Base-by-base conservation (phyloP, 2,797 vertebrate genomes). In the Acanthornis magna region DNA sequence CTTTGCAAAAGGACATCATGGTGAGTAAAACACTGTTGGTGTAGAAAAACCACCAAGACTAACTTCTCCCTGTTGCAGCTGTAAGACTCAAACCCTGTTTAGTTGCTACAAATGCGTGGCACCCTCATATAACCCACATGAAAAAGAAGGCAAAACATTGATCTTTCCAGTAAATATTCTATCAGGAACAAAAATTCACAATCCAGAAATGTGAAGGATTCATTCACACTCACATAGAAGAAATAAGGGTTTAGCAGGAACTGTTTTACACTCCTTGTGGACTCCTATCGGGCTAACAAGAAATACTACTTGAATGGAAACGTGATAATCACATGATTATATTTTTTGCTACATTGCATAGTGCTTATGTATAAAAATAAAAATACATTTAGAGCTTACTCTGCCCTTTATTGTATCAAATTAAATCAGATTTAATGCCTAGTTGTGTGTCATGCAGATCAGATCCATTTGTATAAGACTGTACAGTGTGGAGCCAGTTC, bases 341-440 rank as follows among this genome's bases (percentile, higher is more conserved):
- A 82, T 94, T 97, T 95, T 96, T 93, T 94, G 65, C 92, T 95
- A 79, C 75, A 94, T 85, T 94, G 36, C 58, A 27, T 67, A 93
- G 45, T 89, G 55, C 34, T 95, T 91, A 94, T 77, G 55, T 71
- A 94, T 83, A 97, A 97, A 97, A 97, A 96, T 94, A 96, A 97
- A 97, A 97, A 96, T 95, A 79, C 65, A n/a, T 93, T 95, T 87
- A 90, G 51, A 85, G 80, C 71, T 97, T 95, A 97, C 68, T 21
- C 61, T 91, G 91, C 92, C 83, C 48, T 94, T 96, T 96, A 95
- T 91, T 96, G 93, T 97, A 97, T 93, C 71, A 93, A 96, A 96
- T 97, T 95, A 97, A 97, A 97, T 97, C 16, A 25, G 89, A 97
- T 97, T 98, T 97, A 97, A 97, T 97, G 95, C 81, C 89, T 95